Evolutionary conservation across 2,888 invertebrate species (phyloP), one percentile per base, ranked within the genome.

Genomic region (Agonopterix alstromeriana): DNA sequence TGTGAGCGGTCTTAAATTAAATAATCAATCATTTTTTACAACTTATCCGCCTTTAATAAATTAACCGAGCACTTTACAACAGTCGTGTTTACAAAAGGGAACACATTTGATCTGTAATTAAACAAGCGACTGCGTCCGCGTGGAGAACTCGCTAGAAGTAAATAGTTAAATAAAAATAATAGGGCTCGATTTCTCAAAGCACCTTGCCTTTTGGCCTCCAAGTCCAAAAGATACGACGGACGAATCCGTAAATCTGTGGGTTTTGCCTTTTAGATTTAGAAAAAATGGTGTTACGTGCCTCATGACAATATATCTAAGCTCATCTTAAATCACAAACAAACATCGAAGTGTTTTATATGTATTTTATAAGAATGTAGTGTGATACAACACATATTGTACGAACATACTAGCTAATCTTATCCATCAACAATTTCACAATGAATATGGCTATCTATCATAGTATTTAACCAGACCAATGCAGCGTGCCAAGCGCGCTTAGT

Each of bases 401-500:
- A 38, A n/a, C 9, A 38, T 38, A n/a, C 58, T 63, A 69, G 61
- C 61, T 66, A 60, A 63, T 58, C 60, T 60, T 65, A 65, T 66
- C 64, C 68, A 71, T 62, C 62, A 61, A 57, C 60, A 65, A 57
- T 58, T 58, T 65, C 58, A 61, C 53, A 57, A 54, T 55, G 55
- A 59, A 45, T 41, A n/a, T 51, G 44, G 46, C 48, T 71, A 70
- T 56, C 62, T 75, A 77, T 56, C 62, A 60, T 75, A 77, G 76
- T 72, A 60, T 67, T 64, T 72, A 73, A 75, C 67, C 81, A 78
- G 86, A 87, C 84, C 85, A 86, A 86, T 77, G 73, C 64, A 65
- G 77, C 81, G 82, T 75, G 86, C 87, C 73, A 82, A 85, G 85
- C 85, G 65, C 80, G 84, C 76, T 71, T 75, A 77, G 71, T 43